A percentile compares a stretch with the other conserved stretches of the same genome.
Conservation (phyloP, 2,113 vertebrate species). For the Ageneiosus marmoratus region DNA sequence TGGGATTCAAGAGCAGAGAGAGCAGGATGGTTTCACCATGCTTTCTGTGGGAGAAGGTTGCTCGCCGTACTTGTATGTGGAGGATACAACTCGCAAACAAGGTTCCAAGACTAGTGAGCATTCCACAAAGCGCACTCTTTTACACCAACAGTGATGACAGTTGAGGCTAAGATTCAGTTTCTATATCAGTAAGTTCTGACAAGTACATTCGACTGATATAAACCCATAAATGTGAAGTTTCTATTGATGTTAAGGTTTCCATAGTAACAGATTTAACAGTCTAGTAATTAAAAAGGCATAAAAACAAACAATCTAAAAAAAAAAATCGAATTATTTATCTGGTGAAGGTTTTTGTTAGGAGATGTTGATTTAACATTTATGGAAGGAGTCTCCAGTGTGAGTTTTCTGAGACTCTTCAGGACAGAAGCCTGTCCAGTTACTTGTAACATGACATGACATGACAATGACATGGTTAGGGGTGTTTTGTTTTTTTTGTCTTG, state of each 20-base stretch:
- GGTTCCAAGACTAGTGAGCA: not conserved
- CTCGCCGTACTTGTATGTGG: conserved; percentile 20
- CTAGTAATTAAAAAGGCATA: not conserved
- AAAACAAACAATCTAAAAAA: not conserved
- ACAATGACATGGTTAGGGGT: not conserved
- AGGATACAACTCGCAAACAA: conserved; percentile 10
- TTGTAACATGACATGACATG: not conserved
- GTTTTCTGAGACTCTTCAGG: not conserved
- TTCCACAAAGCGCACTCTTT: not conserved
- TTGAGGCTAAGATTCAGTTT: too few relatives aligned
- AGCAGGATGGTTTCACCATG: conserved; percentile 29
- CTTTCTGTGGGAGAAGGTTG: conserved; percentile 28
- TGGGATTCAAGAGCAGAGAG: conserved; percentile 35
- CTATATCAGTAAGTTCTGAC: too few relatives aligned
- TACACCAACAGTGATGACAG: not conserved
- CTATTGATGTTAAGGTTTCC: not conserved
- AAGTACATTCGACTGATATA: too few relatives aligned
- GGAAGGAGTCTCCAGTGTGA: not conserved
- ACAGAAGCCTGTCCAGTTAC: not conserved
- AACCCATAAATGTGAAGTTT: too few relatives aligned
- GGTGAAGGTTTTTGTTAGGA: not conserved
- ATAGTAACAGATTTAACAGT: not conserved
- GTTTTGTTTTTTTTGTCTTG: not conserved
- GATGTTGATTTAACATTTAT: not conserved
- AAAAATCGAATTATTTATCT: not conserved